Percentiles rank a stretch among this genome's conserved stretches.
Evolutionary conservation across 2,113 vertebrate genomes (phyloP).

Genomic region (Ibidorhyncha struthersii): DNA sequence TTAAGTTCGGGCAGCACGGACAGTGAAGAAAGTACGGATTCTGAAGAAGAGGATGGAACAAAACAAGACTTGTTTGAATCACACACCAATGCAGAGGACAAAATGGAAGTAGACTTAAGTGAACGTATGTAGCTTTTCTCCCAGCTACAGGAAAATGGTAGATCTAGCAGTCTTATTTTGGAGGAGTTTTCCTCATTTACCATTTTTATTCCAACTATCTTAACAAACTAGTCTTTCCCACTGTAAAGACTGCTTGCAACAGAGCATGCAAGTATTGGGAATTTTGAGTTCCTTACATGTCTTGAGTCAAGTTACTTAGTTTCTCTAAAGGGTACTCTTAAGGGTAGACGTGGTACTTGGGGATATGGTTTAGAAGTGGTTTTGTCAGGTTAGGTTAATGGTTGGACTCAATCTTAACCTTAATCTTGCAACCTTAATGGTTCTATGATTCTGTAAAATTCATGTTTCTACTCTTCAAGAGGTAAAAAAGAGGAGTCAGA

Average conservation of each 20-base stretch:
- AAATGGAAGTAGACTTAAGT: slow-evolving; percentile 94
- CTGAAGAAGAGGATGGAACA: slow-evolving; percentile 92
- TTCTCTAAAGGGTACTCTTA: too few relatives aligned
- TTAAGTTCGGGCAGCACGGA: slow-evolving; percentile 95
- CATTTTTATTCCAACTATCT: background rate
- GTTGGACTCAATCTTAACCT: too few relatives aligned
- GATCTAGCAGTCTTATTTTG: background rate
- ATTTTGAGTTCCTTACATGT: background rate
- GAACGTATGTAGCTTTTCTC: slow-evolving; percentile 68
- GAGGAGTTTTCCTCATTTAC: background rate
- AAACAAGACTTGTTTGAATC: slow-evolving; percentile 91
- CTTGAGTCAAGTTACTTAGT: background rate
- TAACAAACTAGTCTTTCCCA: background rate
- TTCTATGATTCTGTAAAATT: too few relatives aligned
- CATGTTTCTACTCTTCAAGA: background rate
- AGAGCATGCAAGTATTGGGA: background rate
- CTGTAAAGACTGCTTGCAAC: background rate
- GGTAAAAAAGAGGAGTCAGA: background rate
- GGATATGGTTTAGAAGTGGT: too few relatives aligned
- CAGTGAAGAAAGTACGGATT: slow-evolving; percentile 98
- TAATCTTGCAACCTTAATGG: too few relatives aligned
- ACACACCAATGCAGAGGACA: slow-evolving; percentile 82
- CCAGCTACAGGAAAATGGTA: background rate
- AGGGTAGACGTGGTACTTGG: too few relatives aligned
- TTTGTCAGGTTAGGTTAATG: too few relatives aligned